Evolutionary conservation across 2,797 vertebrate genomes (phyloP).

Genomic region (Melanotaenia maccullochi): DNA sequence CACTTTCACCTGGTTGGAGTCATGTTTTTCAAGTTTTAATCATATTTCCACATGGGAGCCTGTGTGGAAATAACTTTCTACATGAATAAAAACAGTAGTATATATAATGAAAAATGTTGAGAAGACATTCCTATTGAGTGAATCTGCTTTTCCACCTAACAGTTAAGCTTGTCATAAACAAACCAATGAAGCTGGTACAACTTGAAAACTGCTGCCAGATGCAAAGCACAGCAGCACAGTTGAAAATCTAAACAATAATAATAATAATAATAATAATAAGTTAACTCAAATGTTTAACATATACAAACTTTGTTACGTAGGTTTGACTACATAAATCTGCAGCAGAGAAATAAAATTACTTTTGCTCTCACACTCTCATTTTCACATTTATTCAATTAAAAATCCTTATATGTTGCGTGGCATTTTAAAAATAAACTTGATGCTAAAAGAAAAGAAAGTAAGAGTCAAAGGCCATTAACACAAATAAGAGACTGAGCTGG

Average conservation of each 20-base stretch:
- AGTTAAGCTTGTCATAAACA: background rate
- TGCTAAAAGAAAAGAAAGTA: no score
- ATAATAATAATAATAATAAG: no score
- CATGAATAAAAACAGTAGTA: background rate
- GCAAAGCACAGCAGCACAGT: background rate
- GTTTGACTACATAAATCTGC: no score
- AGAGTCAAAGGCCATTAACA: background rate
- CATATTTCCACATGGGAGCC: constrained; percentile 48
- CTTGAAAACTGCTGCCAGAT: background rate
- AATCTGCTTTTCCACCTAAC: background rate
- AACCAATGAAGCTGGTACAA: background rate
- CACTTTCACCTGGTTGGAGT: constrained; percentile 69
- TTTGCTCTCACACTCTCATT: no score
- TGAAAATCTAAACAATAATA: background rate
- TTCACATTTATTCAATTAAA: no score
- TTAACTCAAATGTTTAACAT: no score
- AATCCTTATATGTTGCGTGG: no score
- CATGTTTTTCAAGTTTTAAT: constrained; percentile 48
- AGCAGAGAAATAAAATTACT: no score
- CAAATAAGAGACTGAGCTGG: background rate
- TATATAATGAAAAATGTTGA: background rate
- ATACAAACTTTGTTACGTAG: no score
- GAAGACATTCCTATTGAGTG: background rate
- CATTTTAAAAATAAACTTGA: no score
- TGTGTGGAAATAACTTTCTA: constrained; percentile 19